Conservation (phyloP, 1,140 invertebrate species). For the Monomorium pharaonis region DNA sequence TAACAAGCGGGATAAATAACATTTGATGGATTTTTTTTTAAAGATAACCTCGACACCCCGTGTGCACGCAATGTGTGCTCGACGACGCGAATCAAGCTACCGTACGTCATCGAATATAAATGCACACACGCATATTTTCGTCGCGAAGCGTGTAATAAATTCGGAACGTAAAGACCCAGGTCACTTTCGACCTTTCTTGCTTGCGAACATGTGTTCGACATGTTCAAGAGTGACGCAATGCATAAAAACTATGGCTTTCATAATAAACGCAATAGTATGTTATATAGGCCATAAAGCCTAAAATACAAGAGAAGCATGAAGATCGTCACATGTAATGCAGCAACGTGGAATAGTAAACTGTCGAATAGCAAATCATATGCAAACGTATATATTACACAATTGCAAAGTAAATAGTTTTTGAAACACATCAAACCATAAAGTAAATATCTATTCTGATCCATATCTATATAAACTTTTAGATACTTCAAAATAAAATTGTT, state of each 20-base stretch:
- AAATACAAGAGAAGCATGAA: background rate
- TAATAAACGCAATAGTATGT: background rate
- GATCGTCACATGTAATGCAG: background rate
- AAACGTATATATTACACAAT: background rate
- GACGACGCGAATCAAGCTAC: constrained; percentile 19
- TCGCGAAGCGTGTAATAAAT: constrained; percentile 38
- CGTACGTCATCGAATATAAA: constrained; percentile 43
- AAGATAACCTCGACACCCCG: background rate
- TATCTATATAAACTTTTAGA: no score
- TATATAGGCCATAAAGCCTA: background rate
- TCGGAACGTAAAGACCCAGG: constrained; percentile 5
- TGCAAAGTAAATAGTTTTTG: background rate
- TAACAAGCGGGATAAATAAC: background rate
- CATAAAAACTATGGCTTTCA: constrained; percentile 14
- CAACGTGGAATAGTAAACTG: background rate
- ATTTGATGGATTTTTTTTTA: background rate
- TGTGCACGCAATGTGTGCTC: background rate
- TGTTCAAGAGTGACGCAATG: background rate
- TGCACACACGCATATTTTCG: constrained; percentile 39
- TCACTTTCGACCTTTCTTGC: constrained; percentile 10
- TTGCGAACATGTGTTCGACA: constrained; percentile 45
- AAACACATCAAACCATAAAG: background rate
- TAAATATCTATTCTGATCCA: background rate
- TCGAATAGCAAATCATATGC: no score
- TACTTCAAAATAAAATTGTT: no score